Conservation (phyloP, 2,888 invertebrate species). For the Nemotelus nigrinus region DNA sequence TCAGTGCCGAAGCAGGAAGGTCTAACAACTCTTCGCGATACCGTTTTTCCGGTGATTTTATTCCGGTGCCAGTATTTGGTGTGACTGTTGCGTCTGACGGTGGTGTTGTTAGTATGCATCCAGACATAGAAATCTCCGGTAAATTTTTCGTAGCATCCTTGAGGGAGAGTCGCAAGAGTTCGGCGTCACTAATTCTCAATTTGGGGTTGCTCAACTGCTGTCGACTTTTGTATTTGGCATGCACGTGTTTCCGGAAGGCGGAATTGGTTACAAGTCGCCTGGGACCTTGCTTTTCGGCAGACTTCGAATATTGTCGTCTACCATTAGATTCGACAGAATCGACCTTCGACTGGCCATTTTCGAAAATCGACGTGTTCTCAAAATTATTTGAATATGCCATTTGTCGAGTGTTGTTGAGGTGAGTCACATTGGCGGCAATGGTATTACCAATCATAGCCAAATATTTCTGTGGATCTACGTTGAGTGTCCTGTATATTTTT, state of each 20-base stretch:
- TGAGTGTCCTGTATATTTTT: not conserved
- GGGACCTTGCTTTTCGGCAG: not conserved
- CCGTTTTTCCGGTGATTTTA: too few species aligned
- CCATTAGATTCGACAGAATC: not conserved
- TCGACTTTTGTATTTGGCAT: not conserved
- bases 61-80: too few species aligned
- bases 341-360: not conserved
- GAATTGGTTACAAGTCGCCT: not conserved
- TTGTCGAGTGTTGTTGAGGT: not conserved
- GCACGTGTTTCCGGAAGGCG: not conserved
- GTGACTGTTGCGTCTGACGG: too few species aligned
- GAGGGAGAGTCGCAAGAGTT: not conserved
- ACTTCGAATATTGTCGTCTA: not conserved
- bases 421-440: not conserved
- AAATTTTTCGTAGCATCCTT: not conserved
- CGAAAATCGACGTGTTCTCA: not conserved
- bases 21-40: not conserved
- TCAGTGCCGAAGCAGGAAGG: not conserved
- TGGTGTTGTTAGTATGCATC: too few species aligned
- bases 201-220: not conserved
- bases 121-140: not conserved
- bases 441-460: not conserved
- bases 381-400: not conserved
- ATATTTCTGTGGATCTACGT: not conserved
- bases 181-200: conserved; percentile 14